Evolutionary conservation across 2,888 invertebrate genomes (phyloP).

Genomic region (Drosophila bunnanda): DNA sequence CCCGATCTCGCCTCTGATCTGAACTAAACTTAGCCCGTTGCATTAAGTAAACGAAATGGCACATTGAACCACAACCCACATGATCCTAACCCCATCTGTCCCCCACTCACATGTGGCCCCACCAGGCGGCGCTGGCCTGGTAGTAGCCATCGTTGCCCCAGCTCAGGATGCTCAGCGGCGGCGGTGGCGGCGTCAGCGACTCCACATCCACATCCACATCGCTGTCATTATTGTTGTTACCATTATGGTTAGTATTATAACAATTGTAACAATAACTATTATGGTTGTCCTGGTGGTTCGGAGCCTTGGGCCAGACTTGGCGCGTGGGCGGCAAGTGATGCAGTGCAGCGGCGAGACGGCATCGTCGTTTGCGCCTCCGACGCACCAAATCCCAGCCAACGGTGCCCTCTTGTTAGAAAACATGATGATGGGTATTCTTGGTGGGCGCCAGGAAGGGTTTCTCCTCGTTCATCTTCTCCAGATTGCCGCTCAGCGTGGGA

Average conservation of each 20-base stretch:
- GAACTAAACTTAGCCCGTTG: conserved; percentile 26
- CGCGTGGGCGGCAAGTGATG: conserved; percentile 5
- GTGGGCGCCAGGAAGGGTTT: conserved; percentile 86
- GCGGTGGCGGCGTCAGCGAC: conserved; percentile 69
- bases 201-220: conserved; percentile 62
- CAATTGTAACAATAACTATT: conserved; percentile 48
- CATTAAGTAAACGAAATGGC: conserved; percentile 74
- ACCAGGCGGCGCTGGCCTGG: conserved; percentile 67
- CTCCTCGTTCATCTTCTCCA: conserved; percentile 90
- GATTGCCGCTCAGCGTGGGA: conserved; percentile 91
- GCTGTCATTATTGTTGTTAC: conserved; percentile 20
- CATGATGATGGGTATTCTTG: conserved; percentile 75
- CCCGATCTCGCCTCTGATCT: background rate
- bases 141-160: conserved; percentile 73
- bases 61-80: conserved; percentile 74
- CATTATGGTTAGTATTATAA: conserved; percentile 40
- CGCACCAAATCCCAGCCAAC: conserved; percentile 82
- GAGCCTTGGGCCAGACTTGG: conserved; percentile 24
- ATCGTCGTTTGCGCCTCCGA: conserved; percentile 61
- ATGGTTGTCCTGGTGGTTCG: conserved; percentile 7
- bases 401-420: conserved; percentile 84
- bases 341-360: conserved; percentile 45
- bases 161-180: conserved; percentile 62
- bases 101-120: conserved; percentile 65
- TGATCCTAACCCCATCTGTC: conserved; percentile 14